A percentile compares a stretch with the other conserved stretches of the same genome.
These are phyloP conservation scores for Zelostemma sp. DNA, from an alignment of 1,140 invertebrate genomes.

Conservation along the genomic window DNA sequence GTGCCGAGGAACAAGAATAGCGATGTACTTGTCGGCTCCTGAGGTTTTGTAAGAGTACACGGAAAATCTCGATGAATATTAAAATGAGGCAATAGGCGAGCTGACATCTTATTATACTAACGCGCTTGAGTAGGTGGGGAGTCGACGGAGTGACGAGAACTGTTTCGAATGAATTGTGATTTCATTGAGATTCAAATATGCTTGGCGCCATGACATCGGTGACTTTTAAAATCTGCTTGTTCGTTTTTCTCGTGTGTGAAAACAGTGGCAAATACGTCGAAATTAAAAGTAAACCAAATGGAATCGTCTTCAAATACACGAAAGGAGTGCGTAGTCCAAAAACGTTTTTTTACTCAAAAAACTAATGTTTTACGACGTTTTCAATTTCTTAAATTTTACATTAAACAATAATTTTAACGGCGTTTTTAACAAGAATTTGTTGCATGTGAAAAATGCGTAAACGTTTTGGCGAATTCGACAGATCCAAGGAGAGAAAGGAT, in stretches of 20 bases:
- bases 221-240: slow-evolving; percentile 13
- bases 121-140: slow-evolving; percentile 2
- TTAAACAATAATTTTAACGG: too few species aligned
- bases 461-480: slow-evolving; percentile 37
- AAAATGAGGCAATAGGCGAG: slow-evolving; percentile 3
- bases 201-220: background rate
- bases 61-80: slow-evolving; percentile 2
- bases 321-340: slow-evolving; percentile 49
- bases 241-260: slow-evolving; percentile 22
- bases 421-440: background rate
- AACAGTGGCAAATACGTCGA: slow-evolving; percentile 43
- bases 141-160: slow-evolving; percentile 6
- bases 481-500: slow-evolving; percentile 70
- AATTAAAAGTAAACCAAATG: slow-evolving; percentile 54
- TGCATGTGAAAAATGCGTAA: background rate
- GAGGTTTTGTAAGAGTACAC: background rate
- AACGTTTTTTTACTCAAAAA: background rate
- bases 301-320: slow-evolving; percentile 55
- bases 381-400: background rate
- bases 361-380: background rate
- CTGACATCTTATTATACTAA: slow-evolving; percentile 10
- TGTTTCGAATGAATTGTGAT: slow-evolving; percentile 13
- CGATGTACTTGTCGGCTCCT: background rate
- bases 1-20: background rate
- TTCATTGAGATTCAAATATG: slow-evolving; percentile 16